Percentiles rank a stretch among this genome's conserved stretches.
Evolutionary conservation across 2,888 invertebrate species (phyloP).

Genomic region (Diadegma fenestrale): DNA sequence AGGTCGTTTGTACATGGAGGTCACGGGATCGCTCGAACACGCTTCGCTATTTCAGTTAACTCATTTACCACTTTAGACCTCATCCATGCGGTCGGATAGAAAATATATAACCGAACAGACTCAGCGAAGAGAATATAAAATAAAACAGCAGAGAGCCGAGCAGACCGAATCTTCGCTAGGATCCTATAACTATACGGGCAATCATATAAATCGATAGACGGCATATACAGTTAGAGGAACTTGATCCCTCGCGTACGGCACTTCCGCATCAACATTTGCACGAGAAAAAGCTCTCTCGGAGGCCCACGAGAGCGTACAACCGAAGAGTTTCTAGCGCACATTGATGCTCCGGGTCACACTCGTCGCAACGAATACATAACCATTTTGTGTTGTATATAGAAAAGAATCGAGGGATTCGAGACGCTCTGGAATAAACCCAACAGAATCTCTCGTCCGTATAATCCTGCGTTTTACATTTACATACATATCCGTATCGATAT

Average conservation of each 20-base stretch:
- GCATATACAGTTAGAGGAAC: conserved; percentile 17
- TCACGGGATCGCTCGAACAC: conserved; percentile 25
- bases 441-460: conserved; percentile 23
- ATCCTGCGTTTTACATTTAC: conserved; percentile 28
- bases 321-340: conserved; percentile 17
- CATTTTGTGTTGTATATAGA: conserved; percentile 48
- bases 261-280: conserved; percentile 47
- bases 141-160: background rate
- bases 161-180: background rate
- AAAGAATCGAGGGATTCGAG: background rate
- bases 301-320: background rate
- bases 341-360: conserved; percentile 9
- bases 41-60: conserved; percentile 50
- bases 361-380: conserved; percentile 13
- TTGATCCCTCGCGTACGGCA: conserved; percentile 27
- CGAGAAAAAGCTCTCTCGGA: conserved; percentile 1
- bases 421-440: background rate
- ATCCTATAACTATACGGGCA: conserved; percentile 3
- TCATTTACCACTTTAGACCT: conserved; percentile 33
- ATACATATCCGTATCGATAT: conserved; percentile 16
- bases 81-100: conserved; percentile 38
- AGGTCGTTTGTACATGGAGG: conserved; percentile 27
- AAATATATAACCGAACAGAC: background rate
- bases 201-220: conserved; percentile 26
- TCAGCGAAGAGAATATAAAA: background rate